Evolutionary conservation across 2,888 invertebrate species (phyloP).

Genomic region (Pandemis heparana): DNA sequence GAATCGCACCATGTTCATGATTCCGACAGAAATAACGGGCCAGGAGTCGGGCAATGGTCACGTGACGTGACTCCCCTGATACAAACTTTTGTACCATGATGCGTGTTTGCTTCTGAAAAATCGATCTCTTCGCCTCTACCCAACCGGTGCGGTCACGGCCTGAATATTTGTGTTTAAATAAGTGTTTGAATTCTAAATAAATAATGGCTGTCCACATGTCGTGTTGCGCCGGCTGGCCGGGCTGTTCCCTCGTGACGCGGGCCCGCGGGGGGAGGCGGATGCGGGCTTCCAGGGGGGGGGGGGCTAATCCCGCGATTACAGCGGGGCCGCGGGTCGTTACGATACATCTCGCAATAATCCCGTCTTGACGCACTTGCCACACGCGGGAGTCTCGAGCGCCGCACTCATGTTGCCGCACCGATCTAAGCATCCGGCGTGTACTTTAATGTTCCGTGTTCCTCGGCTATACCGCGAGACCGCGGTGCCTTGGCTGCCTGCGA

Average conservation of each 20-base stretch:
- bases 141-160: not conserved
- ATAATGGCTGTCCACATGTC: not conserved
- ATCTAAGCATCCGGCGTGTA: not conserved
- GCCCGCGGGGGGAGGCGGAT: not conserved
- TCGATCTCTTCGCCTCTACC: not conserved
- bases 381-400: not conserved
- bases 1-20: too few species aligned
- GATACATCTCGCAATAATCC: conserved; percentile 2
- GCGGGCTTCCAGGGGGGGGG: not conserved
- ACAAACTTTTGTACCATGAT: too few species aligned
- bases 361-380: not conserved
- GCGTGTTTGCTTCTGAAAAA: too few species aligned
- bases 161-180: not conserved
- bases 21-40: too few species aligned
- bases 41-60: too few species aligned
- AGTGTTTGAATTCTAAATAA: not conserved
- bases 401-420: not conserved
- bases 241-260: not conserved
- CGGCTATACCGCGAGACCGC: not conserved
- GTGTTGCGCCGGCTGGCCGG: not conserved
- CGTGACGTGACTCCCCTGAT: too few species aligned
- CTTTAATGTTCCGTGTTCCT: not conserved
- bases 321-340: conserved; percentile 15
- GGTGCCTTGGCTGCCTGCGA: too few species aligned
- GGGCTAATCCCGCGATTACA: conserved; percentile 19